Conservation (phyloP, 2,888 invertebrate species). For the Xestia ashworthii region DNA sequence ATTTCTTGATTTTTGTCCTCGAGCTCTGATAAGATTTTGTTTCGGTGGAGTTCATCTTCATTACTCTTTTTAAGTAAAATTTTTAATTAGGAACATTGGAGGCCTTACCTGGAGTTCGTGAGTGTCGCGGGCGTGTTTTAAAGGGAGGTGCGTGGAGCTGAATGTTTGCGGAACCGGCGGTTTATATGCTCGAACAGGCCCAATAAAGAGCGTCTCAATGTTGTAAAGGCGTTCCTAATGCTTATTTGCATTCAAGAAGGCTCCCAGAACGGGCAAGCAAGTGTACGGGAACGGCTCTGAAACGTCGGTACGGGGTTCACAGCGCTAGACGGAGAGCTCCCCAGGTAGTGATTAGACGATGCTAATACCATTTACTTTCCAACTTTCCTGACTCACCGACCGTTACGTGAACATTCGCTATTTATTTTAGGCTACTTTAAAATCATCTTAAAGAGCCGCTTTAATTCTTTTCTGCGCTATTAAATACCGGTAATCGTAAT, state of each 20-base stretch:
- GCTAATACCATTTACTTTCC: conserved; percentile 90
- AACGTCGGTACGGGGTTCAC: conserved; percentile 77
- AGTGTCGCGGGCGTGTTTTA: conserved; percentile 64
- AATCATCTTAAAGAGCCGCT: conserved; percentile 82
- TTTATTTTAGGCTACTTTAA: conserved; percentile 86
- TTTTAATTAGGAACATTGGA: conserved; percentile 68
- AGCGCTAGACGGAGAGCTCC: conserved; percentile 85
- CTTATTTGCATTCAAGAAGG: conserved; percentile 90
- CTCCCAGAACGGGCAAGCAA: conserved; percentile 85
- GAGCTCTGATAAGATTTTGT: conserved; percentile 80
- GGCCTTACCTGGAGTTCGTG: conserved; percentile 56
- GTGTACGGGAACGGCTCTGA: conserved; percentile 83
- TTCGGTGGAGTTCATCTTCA: conserved; percentile 73
- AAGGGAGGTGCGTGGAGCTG: conserved; percentile 74
- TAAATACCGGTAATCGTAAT: conserved; percentile 63
- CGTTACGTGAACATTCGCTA: conserved; percentile 86
- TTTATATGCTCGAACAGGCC: conserved; percentile 84
- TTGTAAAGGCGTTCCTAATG: conserved; percentile 89
- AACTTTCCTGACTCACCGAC: conserved; percentile 88
- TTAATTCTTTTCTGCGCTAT: conserved; percentile 67
- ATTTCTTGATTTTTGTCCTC: conserved; percentile 86
- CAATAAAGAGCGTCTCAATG: conserved; percentile 88
- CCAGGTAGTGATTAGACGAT: conserved; percentile 89
- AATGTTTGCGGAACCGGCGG: conserved; percentile 81
- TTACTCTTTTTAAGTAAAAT: conserved; percentile 67